Percentiles rank a stretch among this genome's conserved stretches.
Conservation (phyloP, 2,888 invertebrate species). For the Parnassius mnemosyne region DNA sequence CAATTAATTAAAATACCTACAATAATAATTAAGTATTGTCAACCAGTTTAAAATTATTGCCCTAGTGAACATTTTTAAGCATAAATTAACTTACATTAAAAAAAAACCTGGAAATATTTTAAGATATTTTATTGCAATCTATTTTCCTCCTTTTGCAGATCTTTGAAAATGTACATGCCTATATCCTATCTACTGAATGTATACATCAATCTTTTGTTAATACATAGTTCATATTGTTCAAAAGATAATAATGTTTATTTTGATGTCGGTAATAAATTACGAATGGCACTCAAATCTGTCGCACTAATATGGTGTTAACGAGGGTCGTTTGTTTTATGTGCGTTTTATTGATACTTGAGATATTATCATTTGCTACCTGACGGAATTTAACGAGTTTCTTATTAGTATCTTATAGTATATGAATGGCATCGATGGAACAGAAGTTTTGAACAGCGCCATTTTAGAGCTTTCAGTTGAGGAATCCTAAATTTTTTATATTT, state of each 20-base stretch:
- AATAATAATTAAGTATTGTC: conserved; percentile 7
- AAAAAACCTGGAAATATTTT: not conserved
- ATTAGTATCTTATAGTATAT: conserved; percentile 57
- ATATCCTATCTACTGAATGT: not conserved
- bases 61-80: not conserved
- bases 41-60: conserved; percentile 9
- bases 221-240: conserved; percentile 22
- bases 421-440: conserved; percentile 1
- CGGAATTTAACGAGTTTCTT: conserved; percentile 44
- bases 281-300: conserved; percentile 67
- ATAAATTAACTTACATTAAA: conserved; percentile 2
- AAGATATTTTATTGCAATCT: not conserved
- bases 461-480: conserved; percentile 49
- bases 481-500: conserved; percentile 26
- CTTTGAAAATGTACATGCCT: not conserved
- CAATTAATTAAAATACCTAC: conserved; percentile 13
- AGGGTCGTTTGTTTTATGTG: conserved; percentile 74
- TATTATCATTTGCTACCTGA: conserved; percentile 53
- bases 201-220: conserved; percentile 14
- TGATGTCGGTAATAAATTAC: conserved; percentile 63
- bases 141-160: not conserved
- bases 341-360: conserved; percentile 72
- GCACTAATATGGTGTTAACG: conserved; percentile 73
- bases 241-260: conserved; percentile 24
- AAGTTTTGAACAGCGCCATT: conserved; percentile 48